These are phyloP conservation scores for Incurvaria masculella DNA, from an alignment of 2,888 invertebrate species.

Conservation along the genomic window DNA sequence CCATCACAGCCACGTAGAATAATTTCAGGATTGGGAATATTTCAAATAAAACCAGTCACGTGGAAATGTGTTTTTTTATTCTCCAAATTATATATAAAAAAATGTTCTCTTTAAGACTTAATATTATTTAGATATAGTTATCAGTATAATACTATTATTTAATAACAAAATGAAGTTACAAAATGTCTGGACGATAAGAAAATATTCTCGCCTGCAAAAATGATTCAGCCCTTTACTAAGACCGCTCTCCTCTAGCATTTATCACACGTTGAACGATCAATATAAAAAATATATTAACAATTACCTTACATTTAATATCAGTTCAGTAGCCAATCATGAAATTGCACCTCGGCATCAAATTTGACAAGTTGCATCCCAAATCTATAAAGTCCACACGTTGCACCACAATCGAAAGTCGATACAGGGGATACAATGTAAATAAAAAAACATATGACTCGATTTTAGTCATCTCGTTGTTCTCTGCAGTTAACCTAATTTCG, in stretches of 20 bases:
- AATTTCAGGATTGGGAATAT: too few species aligned
- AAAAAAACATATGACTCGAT: too few species aligned
- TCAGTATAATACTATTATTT: background rate
- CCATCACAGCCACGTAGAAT: too few species aligned
- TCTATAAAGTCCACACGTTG: background rate
- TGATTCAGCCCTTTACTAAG: background rate
- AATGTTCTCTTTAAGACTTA: constrained; percentile 26
- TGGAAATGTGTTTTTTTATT: constrained; percentile 29
- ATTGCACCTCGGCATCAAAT: background rate
- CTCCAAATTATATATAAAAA: constrained; percentile 46
- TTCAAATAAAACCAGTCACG: background rate
- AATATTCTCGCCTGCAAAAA: too few species aligned
- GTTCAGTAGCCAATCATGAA: background rate
- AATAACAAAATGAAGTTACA: background rate
- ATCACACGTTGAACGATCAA: background rate
- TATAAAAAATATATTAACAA: background rate
- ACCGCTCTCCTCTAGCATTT: background rate
- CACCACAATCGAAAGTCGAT: too few species aligned
- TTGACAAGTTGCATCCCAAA: background rate
- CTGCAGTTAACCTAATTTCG: too few species aligned
- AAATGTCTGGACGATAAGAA: background rate
- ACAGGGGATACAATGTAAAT: too few species aligned
- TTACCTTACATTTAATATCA: background rate
- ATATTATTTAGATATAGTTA: background rate
- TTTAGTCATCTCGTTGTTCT: too few species aligned